These are phyloP conservation scores for Myopa testacea DNA, from an alignment of 2,888 invertebrate species.

Conservation along the genomic window DNA sequence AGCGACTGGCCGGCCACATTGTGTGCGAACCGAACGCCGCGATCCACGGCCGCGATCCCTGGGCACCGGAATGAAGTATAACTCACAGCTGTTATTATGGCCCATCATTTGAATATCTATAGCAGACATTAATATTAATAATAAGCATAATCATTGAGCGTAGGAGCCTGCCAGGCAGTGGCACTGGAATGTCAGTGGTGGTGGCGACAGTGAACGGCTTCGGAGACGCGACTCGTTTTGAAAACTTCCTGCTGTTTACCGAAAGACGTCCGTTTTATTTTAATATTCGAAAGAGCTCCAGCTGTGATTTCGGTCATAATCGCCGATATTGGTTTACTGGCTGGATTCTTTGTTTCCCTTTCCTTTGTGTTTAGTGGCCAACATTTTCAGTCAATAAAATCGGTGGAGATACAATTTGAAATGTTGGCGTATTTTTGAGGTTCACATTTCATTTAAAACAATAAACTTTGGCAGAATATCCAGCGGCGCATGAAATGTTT, in stretches of 20 bases:
- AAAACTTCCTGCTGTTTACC: conserved; percentile 44
- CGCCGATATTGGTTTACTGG: conserved; percentile 41
- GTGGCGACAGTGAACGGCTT: conserved; percentile 30
- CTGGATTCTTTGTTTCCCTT: conserved; percentile 20
- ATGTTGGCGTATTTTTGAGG: conserved; percentile 27
- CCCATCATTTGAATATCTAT: conserved; percentile 60
- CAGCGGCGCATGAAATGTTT: conserved; percentile 41
- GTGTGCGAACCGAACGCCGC: background rate
- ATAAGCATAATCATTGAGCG: conserved; percentile 59
- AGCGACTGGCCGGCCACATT: background rate
- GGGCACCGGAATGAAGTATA: background rate
- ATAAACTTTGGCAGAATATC: conserved; percentile 45
- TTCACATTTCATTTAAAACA: conserved; percentile 45
- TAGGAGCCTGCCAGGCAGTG: conserved; percentile 37
- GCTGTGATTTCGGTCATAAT: conserved; percentile 52
- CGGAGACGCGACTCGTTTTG: conserved; percentile 26
- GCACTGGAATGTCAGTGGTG: conserved; percentile 35
- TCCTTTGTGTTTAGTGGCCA: conserved; percentile 4
- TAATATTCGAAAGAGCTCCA: conserved; percentile 44
- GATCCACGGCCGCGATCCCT: no score
- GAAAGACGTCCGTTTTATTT: conserved; percentile 41
- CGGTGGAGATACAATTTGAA: conserved; percentile 32
- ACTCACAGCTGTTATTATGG: conserved; percentile 32
- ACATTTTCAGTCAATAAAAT: conserved; percentile 35
- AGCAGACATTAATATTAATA: conserved; percentile 63